Evolutionary conservation across 2,113 vertebrate genomes (phyloP), one percentile per base, ranked within the genome.

Genomic region (Herpailurus yagouaroundi): DNA sequence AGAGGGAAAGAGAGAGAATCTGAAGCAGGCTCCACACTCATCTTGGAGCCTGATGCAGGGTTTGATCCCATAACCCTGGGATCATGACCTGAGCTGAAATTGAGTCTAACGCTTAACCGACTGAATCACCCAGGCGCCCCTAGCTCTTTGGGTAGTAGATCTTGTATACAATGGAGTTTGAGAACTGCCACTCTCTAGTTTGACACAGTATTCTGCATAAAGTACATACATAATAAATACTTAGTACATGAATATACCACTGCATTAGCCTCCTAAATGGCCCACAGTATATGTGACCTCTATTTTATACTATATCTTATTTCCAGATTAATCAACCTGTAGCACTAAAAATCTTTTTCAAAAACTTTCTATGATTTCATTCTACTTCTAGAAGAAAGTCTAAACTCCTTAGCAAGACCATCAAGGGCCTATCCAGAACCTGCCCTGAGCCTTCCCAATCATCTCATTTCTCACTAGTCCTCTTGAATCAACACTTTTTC

Each of bases 351-450:
- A 27, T 18, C 14, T 41, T 50, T 36, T 64, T 95, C 55, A 93
- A 86, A 93, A 88, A 71, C 15, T 71, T 84, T 74, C 18, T 57
- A 31, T 74, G 55, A 95, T 71, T 91, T 81, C 71, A 36, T 71
- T 82, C 81, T 79, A 63, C 76, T 94, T 66, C 45, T 12, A 88
- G 79, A 50, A 77, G 86, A 57, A 77, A 94, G 41, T 87, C 85
- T 68, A 76, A 50, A 91, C 50, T 81, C 55, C 76, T 88, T 45
- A 73, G 23, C 5, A 11, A 87, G 45, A 31, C 60, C 91, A 94
- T 91, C 94, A 55, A 82, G 63, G 29, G 23, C 50, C 77, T n/a
- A 33, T 52, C 55, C 48, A 86, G 91, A 57, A 84, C 36, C 33
- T 89, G 80, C 38, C 38, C 27, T 10, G 0, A 10, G n/a, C 25